These are phyloP conservation scores for Tetramorium bicarinatum DNA, from an alignment of 2,888 invertebrate genomes.

Conservation along the genomic window DNA sequence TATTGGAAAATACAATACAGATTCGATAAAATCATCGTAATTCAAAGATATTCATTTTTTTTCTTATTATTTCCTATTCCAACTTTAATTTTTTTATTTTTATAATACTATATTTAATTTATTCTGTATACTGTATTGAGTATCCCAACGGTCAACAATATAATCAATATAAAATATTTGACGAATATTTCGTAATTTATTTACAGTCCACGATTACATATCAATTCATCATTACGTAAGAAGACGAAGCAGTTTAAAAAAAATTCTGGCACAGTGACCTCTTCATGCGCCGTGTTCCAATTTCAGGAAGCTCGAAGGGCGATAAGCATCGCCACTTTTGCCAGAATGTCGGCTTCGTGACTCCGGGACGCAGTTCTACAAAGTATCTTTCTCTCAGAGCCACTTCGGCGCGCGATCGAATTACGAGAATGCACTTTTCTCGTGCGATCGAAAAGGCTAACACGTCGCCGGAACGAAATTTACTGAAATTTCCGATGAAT, in stretches of 20 bases:
- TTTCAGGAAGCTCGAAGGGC: slow-evolving; percentile 51
- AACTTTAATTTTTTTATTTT: background rate
- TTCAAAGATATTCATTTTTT: background rate
- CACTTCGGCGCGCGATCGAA: slow-evolving; percentile 60
- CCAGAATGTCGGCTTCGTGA: slow-evolving; percentile 43
- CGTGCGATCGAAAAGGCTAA: slow-evolving; percentile 45
- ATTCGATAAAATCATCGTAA: background rate
- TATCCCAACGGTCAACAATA: background rate
- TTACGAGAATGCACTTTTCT: slow-evolving; percentile 52
- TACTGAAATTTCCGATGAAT: slow-evolving; percentile 50
- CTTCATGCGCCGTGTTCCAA: slow-evolving; percentile 27
- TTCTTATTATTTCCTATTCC: background rate
- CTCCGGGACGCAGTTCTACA: slow-evolving; percentile 52
- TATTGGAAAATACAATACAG: background rate
- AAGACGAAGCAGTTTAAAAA: slow-evolving; percentile 37
- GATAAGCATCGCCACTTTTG: slow-evolving; percentile 61
- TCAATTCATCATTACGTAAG: background rate
- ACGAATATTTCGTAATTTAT: background rate
- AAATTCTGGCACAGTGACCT: background rate
- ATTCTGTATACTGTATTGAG: background rate
- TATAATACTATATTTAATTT: background rate
- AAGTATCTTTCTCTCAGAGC: slow-evolving; percentile 59
- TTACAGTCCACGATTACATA: too few relatives aligned
- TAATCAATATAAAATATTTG: background rate
- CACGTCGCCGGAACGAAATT: slow-evolving; percentile 42